Evolutionary conservation across 2,888 invertebrate genomes (phyloP).

Genomic region (Sclerodermus sp.): DNA sequence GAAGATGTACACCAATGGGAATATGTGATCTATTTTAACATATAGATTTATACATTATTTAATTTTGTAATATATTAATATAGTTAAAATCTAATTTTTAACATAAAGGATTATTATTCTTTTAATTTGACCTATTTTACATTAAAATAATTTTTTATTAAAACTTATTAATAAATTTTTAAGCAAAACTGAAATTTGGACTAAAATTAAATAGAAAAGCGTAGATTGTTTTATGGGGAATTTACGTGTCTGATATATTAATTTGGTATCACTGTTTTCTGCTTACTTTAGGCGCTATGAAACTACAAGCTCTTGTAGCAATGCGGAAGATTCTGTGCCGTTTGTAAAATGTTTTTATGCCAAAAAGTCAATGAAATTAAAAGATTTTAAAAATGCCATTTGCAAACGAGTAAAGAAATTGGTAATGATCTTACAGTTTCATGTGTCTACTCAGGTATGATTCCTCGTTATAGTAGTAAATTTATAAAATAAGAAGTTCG

Average conservation of each 20-base stretch:
- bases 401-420: slow-evolving; percentile 13
- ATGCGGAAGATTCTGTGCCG: slow-evolving; percentile 17
- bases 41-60: too few relatives aligned
- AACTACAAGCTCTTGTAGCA: slow-evolving; percentile 22
- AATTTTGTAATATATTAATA: too few relatives aligned
- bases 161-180: too few relatives aligned
- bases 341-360: slow-evolving; percentile 29
- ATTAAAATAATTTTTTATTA: too few relatives aligned
- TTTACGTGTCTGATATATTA: slow-evolving; percentile 15
- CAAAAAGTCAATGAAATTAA: slow-evolving; percentile 27
- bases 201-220: too few relatives aligned
- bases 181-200: too few relatives aligned
- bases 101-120: too few relatives aligned
- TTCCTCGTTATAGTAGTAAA: slow-evolving; percentile 8
- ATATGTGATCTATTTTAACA: too few relatives aligned
- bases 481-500: slow-evolving; percentile 13
- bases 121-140: too few relatives aligned
- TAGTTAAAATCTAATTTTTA: too few relatives aligned
- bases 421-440: slow-evolving; percentile 15
- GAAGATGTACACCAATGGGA: too few relatives aligned
- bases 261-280: slow-evolving; percentile 17
- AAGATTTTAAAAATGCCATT: slow-evolving; percentile 26
- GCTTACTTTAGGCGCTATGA: slow-evolving; percentile 24
- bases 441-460: slow-evolving; percentile 22
- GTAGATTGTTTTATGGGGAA: too few relatives aligned